Base-by-base conservation (phyloP, 2,113 vertebrate species). In the Phylloscopus trochilus region DNA sequence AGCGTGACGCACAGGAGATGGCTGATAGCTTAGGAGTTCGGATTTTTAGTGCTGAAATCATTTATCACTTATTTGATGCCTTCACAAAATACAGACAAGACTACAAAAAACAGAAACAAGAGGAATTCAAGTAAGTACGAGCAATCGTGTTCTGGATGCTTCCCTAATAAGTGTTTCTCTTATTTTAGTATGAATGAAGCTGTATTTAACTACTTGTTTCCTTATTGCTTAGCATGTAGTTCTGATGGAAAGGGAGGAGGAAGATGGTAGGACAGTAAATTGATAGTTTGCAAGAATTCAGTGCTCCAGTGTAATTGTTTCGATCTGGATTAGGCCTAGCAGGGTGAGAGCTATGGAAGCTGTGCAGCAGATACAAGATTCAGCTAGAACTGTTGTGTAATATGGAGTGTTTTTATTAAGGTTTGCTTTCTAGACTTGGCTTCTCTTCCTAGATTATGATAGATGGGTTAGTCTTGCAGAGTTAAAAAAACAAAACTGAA, bases 71-170 rank as follows among this genome's bases (percentile, higher is more conserved):
- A 89, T 99, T 99, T 60, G 99, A 99, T 88, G 98, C 99, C 73
- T 99, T 99, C 97, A 99, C 99, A 44, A 99, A 99, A 95, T 99
- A 99, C 10, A 97, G 99, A 75, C 99, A 99, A 95, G 99, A 99
- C 97, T 99, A 99, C 97, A 99, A 99, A 98, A 99, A 99, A 95
- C 98, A 99, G 97, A 99, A 99, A 69, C 99, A 99, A 96, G 99
- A 99, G 44, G 99, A 99, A 97, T 99, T 99, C 98, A 99, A 99
- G 99, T 99, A 98, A 92, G 99, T 97, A 59, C 17, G 15, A 83
- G 19, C 58, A 74, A 1, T 90, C 15, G 3, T 91, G 3, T 27
- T 92, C 75, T 64, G n/a, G 24, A 4, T 67, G 47, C 69, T 80
- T 83, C 31, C 41, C 67, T 79, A 53, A 6, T 15, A 60, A 13